These are phyloP conservation scores for Petromus typicus DNA, from an alignment of 2,113 vertebrate genomes.

Conservation along the genomic window DNA sequence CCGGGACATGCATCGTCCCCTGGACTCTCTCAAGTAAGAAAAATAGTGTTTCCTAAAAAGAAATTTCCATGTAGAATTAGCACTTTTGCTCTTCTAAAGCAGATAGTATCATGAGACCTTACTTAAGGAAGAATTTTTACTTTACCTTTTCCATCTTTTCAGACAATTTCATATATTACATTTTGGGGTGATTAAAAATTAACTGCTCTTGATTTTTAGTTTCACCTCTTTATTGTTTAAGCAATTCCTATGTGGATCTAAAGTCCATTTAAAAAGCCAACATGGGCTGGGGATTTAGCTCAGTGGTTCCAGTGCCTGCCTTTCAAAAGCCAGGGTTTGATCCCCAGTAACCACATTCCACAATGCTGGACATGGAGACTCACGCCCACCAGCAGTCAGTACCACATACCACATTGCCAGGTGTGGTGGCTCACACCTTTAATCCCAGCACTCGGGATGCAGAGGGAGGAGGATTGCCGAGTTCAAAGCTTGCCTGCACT, in stretches of 20 bases:
- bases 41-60: not conserved
- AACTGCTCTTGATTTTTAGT: not conserved
- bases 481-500: too few relatives aligned
- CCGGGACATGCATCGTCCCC: conserved; percentile 96
- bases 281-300: too few relatives aligned
- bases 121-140: not conserved
- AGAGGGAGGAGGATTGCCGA: too few relatives aligned
- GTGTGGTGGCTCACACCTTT: too few relatives aligned
- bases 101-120: not conserved
- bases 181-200: conserved; percentile 31
- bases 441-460: too few relatives aligned
- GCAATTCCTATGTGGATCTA: not conserved
- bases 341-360: too few relatives aligned
- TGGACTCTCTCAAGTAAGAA: conserved; percentile 97
- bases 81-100: conserved; percentile 28
- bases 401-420: too few relatives aligned
- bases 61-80: not conserved
- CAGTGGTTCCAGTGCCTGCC: too few relatives aligned
- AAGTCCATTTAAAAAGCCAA: not conserved
- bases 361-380: too few relatives aligned
- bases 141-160: not conserved
- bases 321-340: too few relatives aligned
- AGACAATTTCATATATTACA: not conserved
- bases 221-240: conserved; percentile 43
- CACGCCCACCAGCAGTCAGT: too few relatives aligned